phyloP scores from a whole-genome alignment of 1,140 invertebrate genomes.

The Mylabris phalerata region DNA sequence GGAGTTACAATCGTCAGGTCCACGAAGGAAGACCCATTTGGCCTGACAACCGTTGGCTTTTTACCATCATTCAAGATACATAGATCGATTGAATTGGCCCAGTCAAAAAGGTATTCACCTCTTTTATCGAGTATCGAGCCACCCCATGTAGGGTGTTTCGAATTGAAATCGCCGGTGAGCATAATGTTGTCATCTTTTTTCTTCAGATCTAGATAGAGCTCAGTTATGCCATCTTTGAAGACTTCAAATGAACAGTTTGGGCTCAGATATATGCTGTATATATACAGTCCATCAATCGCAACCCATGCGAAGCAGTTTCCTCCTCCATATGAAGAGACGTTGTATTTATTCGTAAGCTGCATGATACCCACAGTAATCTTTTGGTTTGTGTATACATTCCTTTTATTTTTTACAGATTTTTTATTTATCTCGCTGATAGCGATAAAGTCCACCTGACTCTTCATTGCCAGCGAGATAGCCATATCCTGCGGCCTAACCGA shows the following conservation, averaged over 20 bases:
- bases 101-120: neutral
- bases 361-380: too few species aligned
- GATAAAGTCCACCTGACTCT: too few species aligned
- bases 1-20: too few species aligned
- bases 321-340: too few species aligned
- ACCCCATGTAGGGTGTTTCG: neutral
- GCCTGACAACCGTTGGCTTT: too few species aligned
- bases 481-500: too few species aligned
- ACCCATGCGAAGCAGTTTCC: neutral
- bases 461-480: too few species aligned
- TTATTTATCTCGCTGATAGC: too few species aligned
- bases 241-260: neutral
- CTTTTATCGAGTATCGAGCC: neutral
- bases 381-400: too few species aligned
- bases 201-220: neutral
- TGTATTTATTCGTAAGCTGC: too few species aligned
- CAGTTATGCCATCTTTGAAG: neutral
- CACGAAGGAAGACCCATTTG: too few species aligned
- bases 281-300: neutral
- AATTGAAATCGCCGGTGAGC: neutral
- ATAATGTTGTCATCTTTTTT: neutral
- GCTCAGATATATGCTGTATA: neutral
- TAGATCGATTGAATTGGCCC: neutral
- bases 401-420: too few species aligned
- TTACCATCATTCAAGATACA: neutral